Percentiles rank a stretch among this genome's conserved stretches.
These are phyloP conservation scores for Stramonita haemastoma DNA, from an alignment of 2,888 invertebrate species.

Conservation along the genomic window DNA sequence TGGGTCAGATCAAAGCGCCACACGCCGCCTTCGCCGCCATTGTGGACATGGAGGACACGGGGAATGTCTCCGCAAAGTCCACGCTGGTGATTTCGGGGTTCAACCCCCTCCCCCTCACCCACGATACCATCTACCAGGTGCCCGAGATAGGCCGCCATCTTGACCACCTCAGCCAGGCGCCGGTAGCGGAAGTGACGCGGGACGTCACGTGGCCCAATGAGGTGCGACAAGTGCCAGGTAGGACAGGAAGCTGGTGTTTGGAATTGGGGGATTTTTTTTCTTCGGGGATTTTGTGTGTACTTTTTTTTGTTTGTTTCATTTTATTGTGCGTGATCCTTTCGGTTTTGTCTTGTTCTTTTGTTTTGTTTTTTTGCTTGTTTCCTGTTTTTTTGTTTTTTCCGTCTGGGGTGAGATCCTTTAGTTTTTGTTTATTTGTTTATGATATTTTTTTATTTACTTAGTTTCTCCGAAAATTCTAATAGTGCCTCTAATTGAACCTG, in stretches of 20 bases:
- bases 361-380: too few relatives aligned
- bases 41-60: constrained; percentile 38
- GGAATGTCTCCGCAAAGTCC: constrained; percentile 18
- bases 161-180: not conserved
- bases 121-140: constrained; percentile 45
- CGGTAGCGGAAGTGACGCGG: constrained; percentile 14
- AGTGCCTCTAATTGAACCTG: too few relatives aligned
- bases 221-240: constrained; percentile 42
- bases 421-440: too few relatives aligned
- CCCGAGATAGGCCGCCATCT: constrained; percentile 39
- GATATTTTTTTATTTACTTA: too few relatives aligned
- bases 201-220: constrained; percentile 50
- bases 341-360: too few relatives aligned
- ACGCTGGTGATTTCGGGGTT: constrained; percentile 45
- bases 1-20: constrained; percentile 47
- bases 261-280: too few relatives aligned
- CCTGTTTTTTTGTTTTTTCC: too few relatives aligned
- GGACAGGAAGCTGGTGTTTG: not conserved
- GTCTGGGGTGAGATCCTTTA: too few relatives aligned
- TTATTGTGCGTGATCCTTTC: not conserved
- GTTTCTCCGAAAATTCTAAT: too few relatives aligned
- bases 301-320: not conserved
- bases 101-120: constrained; percentile 34
- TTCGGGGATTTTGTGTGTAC: too few relatives aligned
- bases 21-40: constrained; percentile 53